Conservation (phyloP, 2,888 invertebrate species). For the Tetrapedia diversipes region DNA sequence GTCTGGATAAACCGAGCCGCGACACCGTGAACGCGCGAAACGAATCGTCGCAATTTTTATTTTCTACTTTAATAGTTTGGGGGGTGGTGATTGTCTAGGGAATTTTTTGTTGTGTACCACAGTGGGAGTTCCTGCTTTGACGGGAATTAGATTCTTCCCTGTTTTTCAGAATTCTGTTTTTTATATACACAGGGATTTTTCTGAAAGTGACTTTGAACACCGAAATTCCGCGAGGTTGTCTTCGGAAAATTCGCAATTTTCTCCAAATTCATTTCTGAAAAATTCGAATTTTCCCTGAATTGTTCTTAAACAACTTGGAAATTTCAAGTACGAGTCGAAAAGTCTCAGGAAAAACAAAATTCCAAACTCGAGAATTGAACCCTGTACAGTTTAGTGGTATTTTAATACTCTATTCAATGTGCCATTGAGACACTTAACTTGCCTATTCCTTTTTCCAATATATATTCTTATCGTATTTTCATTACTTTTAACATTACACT, state of each 20-base stretch:
- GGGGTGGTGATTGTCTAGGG: no score
- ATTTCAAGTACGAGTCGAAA: background rate
- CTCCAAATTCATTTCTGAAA: no score
- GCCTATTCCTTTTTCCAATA: no score
- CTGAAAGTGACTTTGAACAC: background rate
- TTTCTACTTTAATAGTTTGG: no score
- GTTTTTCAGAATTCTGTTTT: no score
- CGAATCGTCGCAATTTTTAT: slow-evolving; percentile 7
- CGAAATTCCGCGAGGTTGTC: background rate
- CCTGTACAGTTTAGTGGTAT: background rate
- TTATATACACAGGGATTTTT: no score
- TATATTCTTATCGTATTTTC: no score
- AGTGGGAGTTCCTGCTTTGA: no score
- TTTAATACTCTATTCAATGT: background rate
- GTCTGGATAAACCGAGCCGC: background rate
- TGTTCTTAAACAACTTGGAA: background rate
- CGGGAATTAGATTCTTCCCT: no score
- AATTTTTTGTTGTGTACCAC: no score
- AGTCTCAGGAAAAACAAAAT: background rate
- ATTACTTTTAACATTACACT: no score
- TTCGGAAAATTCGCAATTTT: background rate
- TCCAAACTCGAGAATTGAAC: background rate
- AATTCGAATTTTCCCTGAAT: background rate
- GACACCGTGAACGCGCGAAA: background rate
- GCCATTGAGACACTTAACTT: background rate